Evolutionary conservation across 1,140 invertebrate species (phyloP).

Genomic region (Linepithema humile): DNA sequence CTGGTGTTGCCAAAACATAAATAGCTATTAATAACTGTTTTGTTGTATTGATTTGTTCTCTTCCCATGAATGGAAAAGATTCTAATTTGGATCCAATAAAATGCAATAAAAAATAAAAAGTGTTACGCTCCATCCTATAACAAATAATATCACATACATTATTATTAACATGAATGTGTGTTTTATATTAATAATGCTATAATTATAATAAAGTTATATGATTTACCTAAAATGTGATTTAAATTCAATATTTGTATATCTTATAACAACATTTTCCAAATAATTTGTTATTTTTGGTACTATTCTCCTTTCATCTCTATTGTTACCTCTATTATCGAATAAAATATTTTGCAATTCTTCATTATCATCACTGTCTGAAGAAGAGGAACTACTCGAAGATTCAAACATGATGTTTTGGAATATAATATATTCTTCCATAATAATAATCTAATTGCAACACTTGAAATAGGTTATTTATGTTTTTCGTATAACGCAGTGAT

Average conservation of each 20-base stretch:
- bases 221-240: not conserved
- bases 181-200: not conserved
- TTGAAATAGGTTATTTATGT: too few relatives aligned
- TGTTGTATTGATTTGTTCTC: not conserved
- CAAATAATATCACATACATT: not conserved
- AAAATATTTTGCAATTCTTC: not conserved
- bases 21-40: conserved; percentile 13
- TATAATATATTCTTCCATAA: not conserved
- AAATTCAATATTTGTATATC: too few relatives aligned
- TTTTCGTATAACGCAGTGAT: too few relatives aligned
- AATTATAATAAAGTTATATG: conserved; percentile 5
- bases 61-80: not conserved
- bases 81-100: conserved; percentile 8
- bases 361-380: not conserved
- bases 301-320: not conserved
- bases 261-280: too few relatives aligned
- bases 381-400: not conserved
- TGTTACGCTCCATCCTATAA: conserved; percentile 6
- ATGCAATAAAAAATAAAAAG: not conserved
- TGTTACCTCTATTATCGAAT: not conserved
- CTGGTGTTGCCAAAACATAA: conserved; percentile 27
- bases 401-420: not conserved
- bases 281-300: too few relatives aligned
- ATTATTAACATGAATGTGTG: not conserved
- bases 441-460: not conserved